These are phyloP conservation scores for Kryptopterus vitreolus DNA, from an alignment of 2,797 vertebrate genomes.

Conservation along the genomic window DNA sequence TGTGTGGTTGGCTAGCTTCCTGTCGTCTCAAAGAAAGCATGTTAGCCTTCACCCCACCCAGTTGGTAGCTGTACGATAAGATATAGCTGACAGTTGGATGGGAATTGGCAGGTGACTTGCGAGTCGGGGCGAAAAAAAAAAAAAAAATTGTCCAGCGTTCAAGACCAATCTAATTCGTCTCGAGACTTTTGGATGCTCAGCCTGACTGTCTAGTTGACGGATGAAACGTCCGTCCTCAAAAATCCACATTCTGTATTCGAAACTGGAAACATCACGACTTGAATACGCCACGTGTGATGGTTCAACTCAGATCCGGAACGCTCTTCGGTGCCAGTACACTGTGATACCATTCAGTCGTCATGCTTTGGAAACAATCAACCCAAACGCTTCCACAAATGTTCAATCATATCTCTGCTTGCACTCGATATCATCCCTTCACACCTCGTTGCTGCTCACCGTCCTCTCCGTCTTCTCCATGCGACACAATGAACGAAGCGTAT, in stretches of 20 bases:
- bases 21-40: slow-evolving; percentile 8
- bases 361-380: slow-evolving; percentile 1
- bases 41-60: background rate
- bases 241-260: background rate
- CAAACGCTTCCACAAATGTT: slow-evolving; percentile 52
- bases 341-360: background rate
- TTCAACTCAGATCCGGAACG: background rate
- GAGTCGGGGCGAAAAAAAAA: background rate
- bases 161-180: slow-evolving; percentile 2
- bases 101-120: background rate
- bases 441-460: slow-evolving; percentile 55
- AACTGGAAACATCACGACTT: slow-evolving; percentile 17
- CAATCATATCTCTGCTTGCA: slow-evolving; percentile 42
- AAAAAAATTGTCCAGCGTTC: background rate
- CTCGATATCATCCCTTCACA: slow-evolving; percentile 49
- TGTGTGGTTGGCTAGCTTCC: background rate
- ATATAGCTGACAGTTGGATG: background rate
- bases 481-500: background rate
- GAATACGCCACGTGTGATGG: background rate
- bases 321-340: background rate
- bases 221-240: slow-evolving; percentile 1
- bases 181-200: background rate
- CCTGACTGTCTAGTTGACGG: background rate
- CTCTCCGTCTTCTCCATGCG: slow-evolving; percentile 41
- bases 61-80: background rate